These are phyloP conservation scores for Anolis apletophallus DNA, from an alignment of 2,797 vertebrate genomes.

Conservation along the genomic window DNA sequence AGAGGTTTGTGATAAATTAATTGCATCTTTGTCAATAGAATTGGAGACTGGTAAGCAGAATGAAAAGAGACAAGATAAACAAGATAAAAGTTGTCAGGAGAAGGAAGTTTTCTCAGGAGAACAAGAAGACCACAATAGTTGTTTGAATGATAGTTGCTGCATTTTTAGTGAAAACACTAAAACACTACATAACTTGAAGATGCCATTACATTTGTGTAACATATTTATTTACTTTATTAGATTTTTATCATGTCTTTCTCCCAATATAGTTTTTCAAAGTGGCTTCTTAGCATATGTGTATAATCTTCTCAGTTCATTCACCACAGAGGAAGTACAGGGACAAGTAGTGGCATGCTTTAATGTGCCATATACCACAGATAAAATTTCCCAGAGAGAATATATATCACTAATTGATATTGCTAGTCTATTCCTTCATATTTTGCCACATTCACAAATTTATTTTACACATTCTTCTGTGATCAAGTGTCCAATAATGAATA, in stretches of 20 bases:
- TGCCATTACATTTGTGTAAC: not conserved
- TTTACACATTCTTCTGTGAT: not conserved
- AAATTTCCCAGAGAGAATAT: not conserved
- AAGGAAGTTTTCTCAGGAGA: not conserved
- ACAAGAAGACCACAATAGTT: not conserved
- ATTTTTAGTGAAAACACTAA: not conserved
- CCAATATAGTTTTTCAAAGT: no score
- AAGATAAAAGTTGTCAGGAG: not conserved
- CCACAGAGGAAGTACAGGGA: not conserved
- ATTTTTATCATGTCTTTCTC: no score
- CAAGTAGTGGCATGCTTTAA: not conserved
- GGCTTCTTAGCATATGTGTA: not conserved
- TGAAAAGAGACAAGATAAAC: not conserved
- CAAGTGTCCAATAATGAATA: not conserved
- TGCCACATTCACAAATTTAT: not conserved
- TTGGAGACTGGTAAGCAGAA: not conserved
- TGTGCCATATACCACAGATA: not conserved
- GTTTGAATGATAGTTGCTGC: not conserved
- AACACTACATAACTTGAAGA: not conserved
- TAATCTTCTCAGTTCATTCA: not conserved
- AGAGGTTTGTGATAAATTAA: not conserved
- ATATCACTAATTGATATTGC: not conserved
- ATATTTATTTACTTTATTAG: not conserved
- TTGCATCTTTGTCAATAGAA: not conserved
- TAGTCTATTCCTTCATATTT: not conserved